A percentile compares a stretch with the other conserved stretches of the same genome.
Evolutionary conservation across 2,888 invertebrate species (phyloP).

Genomic region (Sarcophaga subvicina): DNA sequence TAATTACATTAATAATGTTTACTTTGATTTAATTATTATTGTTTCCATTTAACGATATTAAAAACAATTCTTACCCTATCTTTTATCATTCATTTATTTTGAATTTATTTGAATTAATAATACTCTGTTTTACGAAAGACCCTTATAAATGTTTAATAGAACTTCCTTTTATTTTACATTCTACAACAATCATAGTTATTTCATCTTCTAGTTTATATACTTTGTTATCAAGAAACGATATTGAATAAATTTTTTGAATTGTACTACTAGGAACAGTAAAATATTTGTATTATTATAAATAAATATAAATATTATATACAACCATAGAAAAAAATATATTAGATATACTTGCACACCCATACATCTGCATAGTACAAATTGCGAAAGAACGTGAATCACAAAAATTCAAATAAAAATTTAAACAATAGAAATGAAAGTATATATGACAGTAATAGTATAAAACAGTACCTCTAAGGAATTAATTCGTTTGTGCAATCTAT

Average conservation of each 20-base stretch:
- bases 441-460: conserved; percentile 3
- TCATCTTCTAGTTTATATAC: neutral
- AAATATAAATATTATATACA: neutral
- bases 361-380: neutral
- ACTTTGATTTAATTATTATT: too few relatives aligned
- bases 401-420: conserved; percentile 20
- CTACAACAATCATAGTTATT: neutral
- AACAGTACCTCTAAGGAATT: conserved; percentile 14
- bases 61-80: too few relatives aligned
- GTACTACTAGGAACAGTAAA: neutral
- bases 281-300: neutral
- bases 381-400: conserved; percentile 45
- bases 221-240: neutral
- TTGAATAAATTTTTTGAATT: neutral
- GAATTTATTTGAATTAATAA: too few relatives aligned
- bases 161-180: too few relatives aligned
- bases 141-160: too few relatives aligned
- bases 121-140: too few relatives aligned
- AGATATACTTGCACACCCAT: neutral
- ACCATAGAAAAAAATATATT: neutral
- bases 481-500: neutral
- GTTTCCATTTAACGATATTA: too few relatives aligned
- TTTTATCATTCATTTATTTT: too few relatives aligned
- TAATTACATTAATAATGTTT: too few relatives aligned
- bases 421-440: conserved; percentile 26